Conservation (phyloP, 2,113 vertebrate genomes). For the Rynchops niger region DNA sequence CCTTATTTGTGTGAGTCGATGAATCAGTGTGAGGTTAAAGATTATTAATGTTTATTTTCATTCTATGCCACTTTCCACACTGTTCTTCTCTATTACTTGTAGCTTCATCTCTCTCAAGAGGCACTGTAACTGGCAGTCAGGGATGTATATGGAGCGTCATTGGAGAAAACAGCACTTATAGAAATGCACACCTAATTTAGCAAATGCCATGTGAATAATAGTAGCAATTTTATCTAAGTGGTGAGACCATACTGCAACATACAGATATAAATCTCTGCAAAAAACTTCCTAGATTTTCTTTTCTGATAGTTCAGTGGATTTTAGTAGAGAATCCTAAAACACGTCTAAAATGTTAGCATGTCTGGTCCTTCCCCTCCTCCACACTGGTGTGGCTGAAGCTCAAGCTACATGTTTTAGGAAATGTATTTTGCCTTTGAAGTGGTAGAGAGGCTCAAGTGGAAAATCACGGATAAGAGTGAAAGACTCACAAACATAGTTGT, state of each 20-base stretch:
- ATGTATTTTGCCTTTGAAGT: background rate
- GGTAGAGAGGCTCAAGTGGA: background rate
- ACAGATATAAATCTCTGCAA: background rate
- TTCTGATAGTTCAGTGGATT: background rate
- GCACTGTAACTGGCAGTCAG: background rate
- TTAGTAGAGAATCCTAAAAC: background rate
- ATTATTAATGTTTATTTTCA: constrained; percentile 15
- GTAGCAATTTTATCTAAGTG: background rate
- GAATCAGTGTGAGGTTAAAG: background rate
- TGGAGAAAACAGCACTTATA: background rate
- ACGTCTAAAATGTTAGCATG: background rate
- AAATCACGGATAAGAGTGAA: background rate
- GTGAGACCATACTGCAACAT: background rate
- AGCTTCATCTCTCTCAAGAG: constrained; percentile 4
- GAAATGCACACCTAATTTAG: background rate
- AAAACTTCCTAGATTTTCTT: background rate
- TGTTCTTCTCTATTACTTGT: background rate
- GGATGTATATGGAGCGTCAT: background rate
- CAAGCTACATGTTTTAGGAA: background rate
- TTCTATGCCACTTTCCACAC: background rate
- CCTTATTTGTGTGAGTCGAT: background rate
- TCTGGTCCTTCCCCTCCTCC: background rate
- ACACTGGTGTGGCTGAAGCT: background rate
- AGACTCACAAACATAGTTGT: background rate
- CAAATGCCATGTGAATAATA: background rate